These are phyloP conservation scores for Meteorus colon DNA, from an alignment of 2,888 invertebrate species.

Conservation along the genomic window DNA sequence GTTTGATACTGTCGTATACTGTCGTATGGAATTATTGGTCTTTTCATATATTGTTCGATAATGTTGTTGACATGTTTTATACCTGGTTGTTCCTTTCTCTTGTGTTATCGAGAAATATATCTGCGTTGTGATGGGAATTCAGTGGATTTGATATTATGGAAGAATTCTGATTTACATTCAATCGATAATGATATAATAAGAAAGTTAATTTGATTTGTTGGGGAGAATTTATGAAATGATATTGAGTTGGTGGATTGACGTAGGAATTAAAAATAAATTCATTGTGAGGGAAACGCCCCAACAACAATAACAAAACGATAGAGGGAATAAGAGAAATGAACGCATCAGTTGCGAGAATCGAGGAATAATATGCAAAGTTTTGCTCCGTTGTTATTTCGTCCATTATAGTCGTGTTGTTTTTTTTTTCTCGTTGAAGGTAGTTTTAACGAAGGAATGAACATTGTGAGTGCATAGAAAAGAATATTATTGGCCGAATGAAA, in stretches of 20 bases:
- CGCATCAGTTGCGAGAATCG: too few species aligned
- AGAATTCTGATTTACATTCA: too few species aligned
- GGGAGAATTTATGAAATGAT: too few species aligned
- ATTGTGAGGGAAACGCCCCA: slow-evolving; percentile 33
- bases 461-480: neutral
- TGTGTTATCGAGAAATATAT: neutral
- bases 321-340: slow-evolving; percentile 17
- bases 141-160: too few species aligned
- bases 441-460: neutral
- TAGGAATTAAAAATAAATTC: too few species aligned
- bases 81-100: neutral
- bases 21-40: too few species aligned
- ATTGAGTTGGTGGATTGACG: too few species aligned
- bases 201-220: too few species aligned
- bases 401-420: neutral
- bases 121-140: neutral
- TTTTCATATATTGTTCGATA: neutral
- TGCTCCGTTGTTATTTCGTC: neutral
- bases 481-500: neutral
- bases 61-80: neutral
- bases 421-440: neutral
- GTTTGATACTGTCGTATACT: too few species aligned
- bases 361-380: neutral
- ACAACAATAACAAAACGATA: slow-evolving; percentile 6
- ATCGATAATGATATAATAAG: too few species aligned